phyloP scores from a whole-genome alignment of 2,888 invertebrate species.

The Cryptophagus acutangulus region DNA sequence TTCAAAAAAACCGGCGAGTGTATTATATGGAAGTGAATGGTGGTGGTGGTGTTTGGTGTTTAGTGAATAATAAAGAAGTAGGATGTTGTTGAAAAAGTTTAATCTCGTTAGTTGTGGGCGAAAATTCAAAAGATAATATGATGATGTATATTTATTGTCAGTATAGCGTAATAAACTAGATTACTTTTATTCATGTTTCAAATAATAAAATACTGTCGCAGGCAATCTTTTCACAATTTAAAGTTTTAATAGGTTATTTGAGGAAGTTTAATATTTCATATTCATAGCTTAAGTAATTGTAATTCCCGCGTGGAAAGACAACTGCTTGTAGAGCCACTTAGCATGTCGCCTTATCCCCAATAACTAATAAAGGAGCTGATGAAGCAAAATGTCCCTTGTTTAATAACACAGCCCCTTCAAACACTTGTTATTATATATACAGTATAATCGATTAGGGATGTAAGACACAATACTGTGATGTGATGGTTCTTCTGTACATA shows the following conservation, averaged over 20 bases:
- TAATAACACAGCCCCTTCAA: conserved; percentile 34
- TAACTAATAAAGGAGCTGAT: conserved; percentile 47
- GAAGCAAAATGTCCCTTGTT: conserved; percentile 45
- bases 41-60: no score
- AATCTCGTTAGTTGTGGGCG: no score
- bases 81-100: no score
- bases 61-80: no score
- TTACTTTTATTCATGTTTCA: no score
- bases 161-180: no score
- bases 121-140: no score
- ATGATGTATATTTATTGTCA: no score
- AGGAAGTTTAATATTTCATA: conserved; percentile 28
- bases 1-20: no score
- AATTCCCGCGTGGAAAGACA: conserved; percentile 20
- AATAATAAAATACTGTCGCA: no score
- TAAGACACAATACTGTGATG: conserved; percentile 31
- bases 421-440: conserved; percentile 40
- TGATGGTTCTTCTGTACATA: conserved; percentile 13
- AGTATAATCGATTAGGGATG: conserved; percentile 35
- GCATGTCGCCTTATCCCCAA: conserved; percentile 32
- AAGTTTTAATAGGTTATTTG: conserved; percentile 27
- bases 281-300: conserved; percentile 31
- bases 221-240: conserved; percentile 24
- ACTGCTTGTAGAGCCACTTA: conserved; percentile 30
- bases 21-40: no score